phyloP scores from a whole-genome alignment of 2,113 vertebrate genomes.

The Forbesichthys papilliferus region DNA sequence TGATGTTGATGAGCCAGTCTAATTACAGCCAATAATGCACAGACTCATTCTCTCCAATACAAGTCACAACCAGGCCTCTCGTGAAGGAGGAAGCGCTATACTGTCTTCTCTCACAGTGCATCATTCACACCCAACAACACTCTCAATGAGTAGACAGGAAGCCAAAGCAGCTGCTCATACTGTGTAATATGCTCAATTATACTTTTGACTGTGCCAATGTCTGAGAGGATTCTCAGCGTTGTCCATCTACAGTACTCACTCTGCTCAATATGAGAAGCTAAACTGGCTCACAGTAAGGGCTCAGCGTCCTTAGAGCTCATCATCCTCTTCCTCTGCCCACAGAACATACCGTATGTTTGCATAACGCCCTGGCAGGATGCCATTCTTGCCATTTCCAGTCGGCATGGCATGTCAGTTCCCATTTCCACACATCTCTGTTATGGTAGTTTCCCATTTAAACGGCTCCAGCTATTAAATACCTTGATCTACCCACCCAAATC shows the following conservation, averaged over 20 bases:
- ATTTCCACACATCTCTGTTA: slow-evolving; percentile 73
- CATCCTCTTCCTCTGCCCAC: too few relatives aligned
- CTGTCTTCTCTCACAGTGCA: slow-evolving; percentile 3
- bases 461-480: slow-evolving; percentile 79
- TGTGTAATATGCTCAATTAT: slow-evolving; percentile 43
- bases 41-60: not conserved
- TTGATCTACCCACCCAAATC: slow-evolving; percentile 77
- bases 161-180: slow-evolving; percentile 37
- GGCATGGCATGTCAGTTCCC: slow-evolving; percentile 72
- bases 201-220: slow-evolving; percentile 32
- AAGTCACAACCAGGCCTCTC: slow-evolving; percentile 5
- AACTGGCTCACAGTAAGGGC: slow-evolving; percentile 23
- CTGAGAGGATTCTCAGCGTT: not conserved
- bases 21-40: not conserved
- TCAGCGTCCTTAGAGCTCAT: slow-evolving; percentile 27
- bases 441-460: slow-evolving; percentile 71
- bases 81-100: slow-evolving; percentile 3
- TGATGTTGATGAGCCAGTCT: not conserved
- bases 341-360: slow-evolving; percentile 44
- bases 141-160: slow-evolving; percentile 33
- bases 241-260: not conserved
- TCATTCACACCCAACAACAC: slow-evolving; percentile 15
- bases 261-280: not conserved
- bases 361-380: slow-evolving; percentile 61
- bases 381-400: slow-evolving; percentile 69